Evolutionary conservation across 2,797 vertebrate species (phyloP).

Genomic region (Characodon lateralis): DNA sequence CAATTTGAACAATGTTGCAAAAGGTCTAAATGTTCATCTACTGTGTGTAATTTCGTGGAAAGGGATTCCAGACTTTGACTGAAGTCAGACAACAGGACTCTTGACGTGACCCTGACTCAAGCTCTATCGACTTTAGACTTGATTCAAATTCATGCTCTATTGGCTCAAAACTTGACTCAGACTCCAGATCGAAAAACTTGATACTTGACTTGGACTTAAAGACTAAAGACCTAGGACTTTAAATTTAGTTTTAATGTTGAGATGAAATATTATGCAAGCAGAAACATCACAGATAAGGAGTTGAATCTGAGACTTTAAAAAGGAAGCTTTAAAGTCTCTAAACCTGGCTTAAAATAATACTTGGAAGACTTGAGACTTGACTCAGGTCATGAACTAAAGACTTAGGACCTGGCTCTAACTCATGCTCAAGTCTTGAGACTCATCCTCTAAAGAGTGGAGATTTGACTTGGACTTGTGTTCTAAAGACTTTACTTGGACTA

Average conservation of each 20-base stretch:
- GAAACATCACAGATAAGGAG: too few relatives aligned
- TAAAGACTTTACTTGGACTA: not conserved
- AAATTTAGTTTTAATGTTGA: too few relatives aligned
- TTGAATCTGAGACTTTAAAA: too few relatives aligned
- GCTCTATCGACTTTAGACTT: too few relatives aligned
- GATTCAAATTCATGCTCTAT: too few relatives aligned
- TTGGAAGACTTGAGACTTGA: not conserved
- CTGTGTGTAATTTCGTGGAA: not conserved
- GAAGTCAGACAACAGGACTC: not conserved
- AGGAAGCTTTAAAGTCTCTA: not conserved
- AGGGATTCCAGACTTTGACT: not conserved
- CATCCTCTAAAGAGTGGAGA: too few relatives aligned
- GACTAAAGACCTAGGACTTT: too few relatives aligned
- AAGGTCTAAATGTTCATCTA: not conserved
- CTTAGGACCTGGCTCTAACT: not conserved
- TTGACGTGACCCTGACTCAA: too few relatives aligned
- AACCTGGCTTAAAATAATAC: not conserved
- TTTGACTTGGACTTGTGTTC: not conserved
- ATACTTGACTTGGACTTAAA: not conserved
- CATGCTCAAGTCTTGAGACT: not conserved
- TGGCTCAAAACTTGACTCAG: not conserved
- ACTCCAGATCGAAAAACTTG: not conserved
- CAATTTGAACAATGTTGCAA: constrained; percentile 14
- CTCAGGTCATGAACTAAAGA: not conserved
- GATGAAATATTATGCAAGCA: too few relatives aligned